Evolutionary conservation across 2,888 invertebrate genomes (phyloP).

Genomic region (Metalampra italica): DNA sequence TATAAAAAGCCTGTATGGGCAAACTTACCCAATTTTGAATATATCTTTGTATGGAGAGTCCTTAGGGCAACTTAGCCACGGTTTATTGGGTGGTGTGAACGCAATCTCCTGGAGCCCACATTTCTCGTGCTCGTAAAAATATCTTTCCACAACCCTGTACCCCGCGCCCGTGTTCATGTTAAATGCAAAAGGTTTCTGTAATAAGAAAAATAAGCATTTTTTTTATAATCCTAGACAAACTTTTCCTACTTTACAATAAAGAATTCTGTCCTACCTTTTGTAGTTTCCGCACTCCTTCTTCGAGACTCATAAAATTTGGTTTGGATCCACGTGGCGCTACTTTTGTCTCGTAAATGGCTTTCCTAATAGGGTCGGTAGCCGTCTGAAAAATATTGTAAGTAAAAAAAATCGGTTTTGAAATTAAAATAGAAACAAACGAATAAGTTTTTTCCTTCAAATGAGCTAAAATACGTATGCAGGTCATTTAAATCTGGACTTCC

Average conservation of each 20-base stretch:
- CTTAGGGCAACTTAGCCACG: slow-evolving; percentile 75
- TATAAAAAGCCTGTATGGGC: too few species aligned
- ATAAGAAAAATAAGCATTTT: slow-evolving; percentile 15
- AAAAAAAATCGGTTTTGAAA: too few species aligned
- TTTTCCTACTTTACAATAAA: background rate
- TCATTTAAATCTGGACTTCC: too few species aligned
- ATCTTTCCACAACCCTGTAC: slow-evolving; percentile 79
- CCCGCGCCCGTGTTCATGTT: slow-evolving; percentile 78
- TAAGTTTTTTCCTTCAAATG: too few species aligned
- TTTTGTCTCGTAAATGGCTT: slow-evolving; percentile 54
- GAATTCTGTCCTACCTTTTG: background rate
- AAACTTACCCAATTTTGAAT: slow-evolving; percentile 76
- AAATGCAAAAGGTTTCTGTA: slow-evolving; percentile 80
- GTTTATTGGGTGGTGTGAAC: slow-evolving; percentile 68
- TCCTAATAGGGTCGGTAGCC: slow-evolving; percentile 53
- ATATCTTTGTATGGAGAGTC: slow-evolving; percentile 78
- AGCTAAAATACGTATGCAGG: too few species aligned
- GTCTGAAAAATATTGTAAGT: slow-evolving; percentile 29
- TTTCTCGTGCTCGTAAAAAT: slow-evolving; percentile 83
- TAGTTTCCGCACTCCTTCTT: slow-evolving; percentile 57
- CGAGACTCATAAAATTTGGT: slow-evolving; percentile 59
- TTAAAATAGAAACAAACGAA: too few species aligned
- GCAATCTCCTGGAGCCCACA: slow-evolving; percentile 82
- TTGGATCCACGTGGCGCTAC: slow-evolving; percentile 59
- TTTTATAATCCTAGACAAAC: too few species aligned